Base-by-base conservation (phyloP, 2,113 vertebrate species). In the Podarcis cretensis region DNA sequence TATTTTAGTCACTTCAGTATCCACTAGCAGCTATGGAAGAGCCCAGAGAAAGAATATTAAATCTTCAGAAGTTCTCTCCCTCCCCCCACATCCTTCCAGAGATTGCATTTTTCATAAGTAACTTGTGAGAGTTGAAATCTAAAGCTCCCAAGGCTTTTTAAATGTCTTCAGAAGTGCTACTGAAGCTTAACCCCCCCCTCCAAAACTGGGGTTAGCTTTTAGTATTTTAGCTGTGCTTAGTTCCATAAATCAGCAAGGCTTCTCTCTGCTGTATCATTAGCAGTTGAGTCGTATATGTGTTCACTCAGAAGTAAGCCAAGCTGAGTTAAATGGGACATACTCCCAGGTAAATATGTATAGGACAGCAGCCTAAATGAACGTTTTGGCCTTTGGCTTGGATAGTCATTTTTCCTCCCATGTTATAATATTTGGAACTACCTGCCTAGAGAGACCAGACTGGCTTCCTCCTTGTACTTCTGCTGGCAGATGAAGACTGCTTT, bases 91-190 rank as follows among this genome's bases (percentile, higher is more conserved):
- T 3, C 54, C 63, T 87, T 96, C 94, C 94, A 95, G 95, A 95
- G 94, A 93, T 96, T 95, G 93, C 93, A 93, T 96, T 95, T 96
- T 95, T 96, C 93, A 94, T 96, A 95, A 96, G 95, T 86, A 94
- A 94, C 93, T 94, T 95, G 92, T 94, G 94, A 96, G 93, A 92
- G 90, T 94, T 95, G 91, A 96, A 94, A 94, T 95, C 91, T 93
- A 90, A 96, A 94, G 94, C 93, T 94, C 90, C 93, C 91, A 93
- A 93, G 94, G 90, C 83, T 73, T 57, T 93, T 87, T 93, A 92
- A 91, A 71, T 83, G 89, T 92, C 92, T 94, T 96, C 92, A 94
- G 92, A 96, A 95, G 95, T 95, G 92, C 90, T 87, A 92, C 89
- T 89, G 94, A 94, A 94, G 93, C 88, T 95, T 75, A n/a, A 57